Base-by-base conservation (phyloP, 2,797 vertebrate species). In the Hephaestus fuliginosus region DNA sequence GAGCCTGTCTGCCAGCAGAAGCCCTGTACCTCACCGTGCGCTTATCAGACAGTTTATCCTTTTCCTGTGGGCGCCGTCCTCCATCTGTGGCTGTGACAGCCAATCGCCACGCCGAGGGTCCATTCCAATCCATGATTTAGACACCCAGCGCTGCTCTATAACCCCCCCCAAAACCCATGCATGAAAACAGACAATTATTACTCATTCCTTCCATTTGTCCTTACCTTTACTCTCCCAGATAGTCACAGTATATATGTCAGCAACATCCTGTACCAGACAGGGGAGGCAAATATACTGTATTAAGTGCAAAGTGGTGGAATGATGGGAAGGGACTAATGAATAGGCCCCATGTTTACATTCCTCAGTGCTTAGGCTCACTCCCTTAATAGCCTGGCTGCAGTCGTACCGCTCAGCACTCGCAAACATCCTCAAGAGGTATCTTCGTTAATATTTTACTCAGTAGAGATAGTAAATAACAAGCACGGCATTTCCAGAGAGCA, bases 31-130 rank as follows among this genome's bases (percentile, higher is more conserved):
- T 92, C 88, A 75, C 89, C 36, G 70, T 82, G 80, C 76, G 80
- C 89, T 92, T 92, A 92, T 94, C 92, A 91, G 91, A 91, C 90
- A 92, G 89, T 94, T 95, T 91, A 93, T 91, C 91, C 88, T 88
- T 87, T 93, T 93, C 89, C 92, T 92, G 87, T 91, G 91, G 91
- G 91, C 75, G 57, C 85, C 65, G 52, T 92, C 88, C 85, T 92
- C 93, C 94, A 94, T 95, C 94, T 94, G 91, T 83, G 87, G 81
- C 81, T 64, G 74, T 91, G 89, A 92, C 92, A 91, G 91, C 83
- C 91, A 86, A 90, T 91, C 81, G 81, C 89, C 87, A 78, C 70
- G 55, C 72, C 33, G 74, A 88, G 87, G 86, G 86, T 83, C 89
- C 88, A 76, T 88, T 91, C 82, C 84, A 88, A 85, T 81, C 79